Percentiles rank a stretch among this genome's conserved stretches.
Conservation (phyloP, 2,888 invertebrate species). For the Lasius platythorax region DNA sequence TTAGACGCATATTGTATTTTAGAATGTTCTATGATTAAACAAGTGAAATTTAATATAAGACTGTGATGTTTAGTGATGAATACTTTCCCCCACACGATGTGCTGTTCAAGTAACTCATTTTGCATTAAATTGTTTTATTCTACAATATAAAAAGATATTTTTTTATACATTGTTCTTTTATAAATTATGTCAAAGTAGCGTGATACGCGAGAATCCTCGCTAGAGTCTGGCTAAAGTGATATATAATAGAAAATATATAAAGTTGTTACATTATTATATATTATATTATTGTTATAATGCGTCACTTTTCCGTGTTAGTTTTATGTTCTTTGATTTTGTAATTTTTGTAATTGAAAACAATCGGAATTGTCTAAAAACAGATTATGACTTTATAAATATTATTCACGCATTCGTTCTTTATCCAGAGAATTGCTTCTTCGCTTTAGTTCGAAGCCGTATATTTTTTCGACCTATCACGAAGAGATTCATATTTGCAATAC, state of each 20-base stretch:
- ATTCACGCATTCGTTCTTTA: slow-evolving; percentile 23
- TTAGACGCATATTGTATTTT: slow-evolving; percentile 77
- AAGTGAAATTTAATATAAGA: slow-evolving; percentile 96
- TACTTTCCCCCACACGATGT: slow-evolving; percentile 92
- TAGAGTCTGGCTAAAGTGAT: neutral
- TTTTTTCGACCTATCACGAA: slow-evolving; percentile 92
- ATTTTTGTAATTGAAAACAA: neutral
- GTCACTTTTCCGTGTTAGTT: neutral
- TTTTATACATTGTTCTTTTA: neutral
- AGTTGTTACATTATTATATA: neutral
- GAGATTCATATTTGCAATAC: slow-evolving; percentile 94
- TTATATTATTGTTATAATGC: neutral
- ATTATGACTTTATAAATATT: slow-evolving; percentile 15
- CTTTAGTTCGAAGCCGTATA: slow-evolving; percentile 95
- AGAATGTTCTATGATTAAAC: slow-evolving; percentile 94
- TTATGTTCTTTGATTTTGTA: neutral
- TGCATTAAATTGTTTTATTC: neutral
- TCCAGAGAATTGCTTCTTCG: slow-evolving; percentile 92
- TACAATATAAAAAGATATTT: neutral
- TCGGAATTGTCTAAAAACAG: neutral
- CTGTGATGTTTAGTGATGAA: slow-evolving; percentile 95
- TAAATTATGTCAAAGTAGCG: slow-evolving; percentile 58
- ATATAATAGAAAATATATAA: neutral
- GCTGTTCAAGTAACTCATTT: slow-evolving; percentile 90
- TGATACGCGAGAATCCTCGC: neutral